Base-by-base conservation (phyloP, 53 echinoderm and acorn worm species). In the Crossaster papposus region DNA sequence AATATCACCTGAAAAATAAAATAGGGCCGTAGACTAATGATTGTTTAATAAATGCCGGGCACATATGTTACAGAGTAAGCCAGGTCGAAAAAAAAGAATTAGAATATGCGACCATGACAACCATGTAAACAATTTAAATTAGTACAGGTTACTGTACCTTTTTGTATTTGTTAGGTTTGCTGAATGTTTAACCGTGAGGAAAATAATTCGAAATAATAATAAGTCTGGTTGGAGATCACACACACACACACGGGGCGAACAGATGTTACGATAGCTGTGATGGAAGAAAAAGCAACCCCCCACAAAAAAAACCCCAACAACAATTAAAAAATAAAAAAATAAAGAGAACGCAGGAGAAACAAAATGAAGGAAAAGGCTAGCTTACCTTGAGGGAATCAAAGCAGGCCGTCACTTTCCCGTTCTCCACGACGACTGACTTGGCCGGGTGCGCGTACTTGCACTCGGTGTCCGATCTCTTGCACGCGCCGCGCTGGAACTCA, bases 371-470 rank as follows among this genome's bases (percentile, higher is more conserved):
- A 74, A 72, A 87, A 29, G 15, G 32, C 14, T 18, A 38, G 89
- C 99, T 89, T 95, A 99, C 99, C 99, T 99, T 99, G 79, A 99
- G 91, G 88, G 99, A 99, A 80, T 99, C 99, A 92, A 96, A 99
- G 90, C 99, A 99, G 89, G 99, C 99, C 29, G 94, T 99, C 44
- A 99, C 99, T 86, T 95, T 92, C 82, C 99, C 99, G 92, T 99
- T 99, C 92, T 99, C 99, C 86, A 99, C 99, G 65, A 94, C 93
- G 68, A 99, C 99, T 54, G 99, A 94, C 92, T 96, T 95, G 92
- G 94, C 90, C 71, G 99, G 99, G 92, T 99, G 99, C 64, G 99
- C 99, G 93, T 96, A 99, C 93, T 99, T 99, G 92, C 99, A 99
- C 91, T 99, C 99, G 44, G 93, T 90, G 86, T 99, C 99, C 51